phyloP scores from a whole-genome alignment of 2,888 invertebrate species.

The Troides aeacus region DNA sequence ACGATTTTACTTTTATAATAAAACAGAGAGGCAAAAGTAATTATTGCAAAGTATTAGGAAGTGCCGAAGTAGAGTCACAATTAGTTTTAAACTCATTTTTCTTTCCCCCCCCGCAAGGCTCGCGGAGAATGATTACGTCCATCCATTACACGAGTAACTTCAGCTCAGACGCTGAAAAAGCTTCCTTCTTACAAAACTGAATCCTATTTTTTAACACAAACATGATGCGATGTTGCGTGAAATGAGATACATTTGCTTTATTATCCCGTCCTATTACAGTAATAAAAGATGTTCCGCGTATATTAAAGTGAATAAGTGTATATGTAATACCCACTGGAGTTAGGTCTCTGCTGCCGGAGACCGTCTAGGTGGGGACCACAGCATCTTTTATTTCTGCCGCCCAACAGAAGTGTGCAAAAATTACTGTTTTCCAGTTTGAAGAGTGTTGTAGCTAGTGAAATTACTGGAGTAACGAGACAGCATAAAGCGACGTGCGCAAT shows the following conservation, averaged over 20 bases:
- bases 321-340: no score
- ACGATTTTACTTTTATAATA: no score
- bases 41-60: neutral
- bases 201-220: neutral
- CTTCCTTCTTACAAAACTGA: slow-evolving; percentile 1
- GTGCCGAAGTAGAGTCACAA: neutral
- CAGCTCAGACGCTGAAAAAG: neutral
- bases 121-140: slow-evolving; percentile 1
- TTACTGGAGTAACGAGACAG: no score
- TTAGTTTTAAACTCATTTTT: slow-evolving; percentile 4
- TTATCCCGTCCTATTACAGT: neutral
- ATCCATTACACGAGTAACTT: slow-evolving; percentile 4
- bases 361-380: no score
- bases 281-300: no score
- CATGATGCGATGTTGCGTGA: neutral
- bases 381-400: no score
- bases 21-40: neutral
- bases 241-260: neutral
- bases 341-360: no score
- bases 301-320: no score
- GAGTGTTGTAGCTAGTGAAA: no score
- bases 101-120: neutral
- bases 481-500: no score
- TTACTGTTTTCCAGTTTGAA: no score
- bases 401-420: no score